A percentile compares a stretch with the other conserved stretches of the same genome.
These are phyloP conservation scores for Amblyjoppa proteus DNA, from an alignment of 2,888 invertebrate species.

Conservation along the genomic window DNA sequence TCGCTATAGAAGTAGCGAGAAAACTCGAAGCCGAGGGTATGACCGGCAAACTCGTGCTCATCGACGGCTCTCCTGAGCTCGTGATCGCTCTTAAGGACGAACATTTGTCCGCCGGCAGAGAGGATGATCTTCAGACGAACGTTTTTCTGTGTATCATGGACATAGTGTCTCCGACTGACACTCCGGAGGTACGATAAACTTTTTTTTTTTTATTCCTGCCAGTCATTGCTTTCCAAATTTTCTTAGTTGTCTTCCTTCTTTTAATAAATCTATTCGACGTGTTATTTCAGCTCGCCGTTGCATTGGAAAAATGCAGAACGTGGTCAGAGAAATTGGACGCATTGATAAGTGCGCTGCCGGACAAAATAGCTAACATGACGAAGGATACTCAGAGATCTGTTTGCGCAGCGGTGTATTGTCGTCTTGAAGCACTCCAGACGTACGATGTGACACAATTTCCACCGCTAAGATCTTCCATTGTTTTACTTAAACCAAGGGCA, in stretches of 20 bases:
- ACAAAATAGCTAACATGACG: conserved; percentile 81
- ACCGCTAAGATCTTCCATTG: conserved; percentile 87
- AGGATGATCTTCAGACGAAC: conserved; percentile 87
- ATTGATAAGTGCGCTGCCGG: conserved; percentile 85
- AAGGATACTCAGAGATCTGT: conserved; percentile 84
- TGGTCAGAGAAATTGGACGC: conserved; percentile 87
- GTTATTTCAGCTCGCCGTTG: conserved; percentile 76
- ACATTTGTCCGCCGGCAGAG: conserved; percentile 85
- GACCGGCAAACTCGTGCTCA: conserved; percentile 89
- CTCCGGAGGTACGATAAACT: conserved; percentile 80
- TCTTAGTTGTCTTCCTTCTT: conserved; percentile 40
- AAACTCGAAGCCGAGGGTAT: conserved; percentile 89
- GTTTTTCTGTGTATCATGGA: conserved; percentile 87
- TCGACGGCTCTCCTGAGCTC: conserved; percentile 94
- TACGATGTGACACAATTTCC: conserved; percentile 85
- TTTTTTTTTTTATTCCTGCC: neutral
- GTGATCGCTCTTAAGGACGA: conserved; percentile 87
- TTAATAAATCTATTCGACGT: neutral
- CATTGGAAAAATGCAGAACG: conserved; percentile 86
- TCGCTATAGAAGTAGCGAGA: conserved; percentile 92
- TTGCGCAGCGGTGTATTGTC: conserved; percentile 85
- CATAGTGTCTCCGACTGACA: conserved; percentile 85
- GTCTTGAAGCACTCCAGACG: conserved; percentile 86
- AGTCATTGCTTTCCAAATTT: neutral
- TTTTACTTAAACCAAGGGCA: conserved; percentile 88